Evolutionary conservation across 1,140 invertebrate genomes (phyloP), one percentile per base, ranked within the genome.

Genomic region (Vollenhovia emeryi): DNA sequence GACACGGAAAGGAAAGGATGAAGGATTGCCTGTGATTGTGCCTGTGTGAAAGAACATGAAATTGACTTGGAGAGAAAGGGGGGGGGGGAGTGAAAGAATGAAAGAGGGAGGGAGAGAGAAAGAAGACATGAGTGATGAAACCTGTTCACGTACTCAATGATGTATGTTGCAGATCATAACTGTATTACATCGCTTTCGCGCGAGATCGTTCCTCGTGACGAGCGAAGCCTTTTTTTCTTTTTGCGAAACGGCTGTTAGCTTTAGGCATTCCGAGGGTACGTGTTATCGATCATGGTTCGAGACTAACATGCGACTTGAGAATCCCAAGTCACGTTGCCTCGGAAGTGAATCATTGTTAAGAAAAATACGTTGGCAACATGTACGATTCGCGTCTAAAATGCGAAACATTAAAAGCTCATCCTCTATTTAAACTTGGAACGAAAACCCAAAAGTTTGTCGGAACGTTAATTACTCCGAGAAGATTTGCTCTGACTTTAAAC

Each of bases 71-170:
- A 74, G 50, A 66, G 27, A 43, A 64, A 66, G 40, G 55, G 64
- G 62, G 87, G 69, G 52, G 11, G 18, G n/a, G 50, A 60, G 74
- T 69, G 64, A 62, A 80, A 86, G 79, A 82, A n/a, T n/a, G 78
- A 86, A 68, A 60, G 68, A 66, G 52, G 64, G 71, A 90, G 76
- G 82, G 84, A 73, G 84, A 64, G 71, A 60, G n/a, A 27, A 33
- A 62, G 79, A 85, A 82, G 90, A 75, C 78, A 89, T 90, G 85
- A 91, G 15, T 80, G 76, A 80, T 69, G 48, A 80, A 80, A 80
- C 48, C 21, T 50, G 60, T 78, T 80, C 75, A 68, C 76, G 60
- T 36, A 52, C 30, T 69, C 76, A 69, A 55, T 69, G 64, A 43
- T 69, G 57, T 55, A 80, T 36, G 48, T 80, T 55, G 55, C 62